phyloP scores from a whole-genome alignment of 2,797 vertebrate species.

The Hylomyscus alleni region DNA sequence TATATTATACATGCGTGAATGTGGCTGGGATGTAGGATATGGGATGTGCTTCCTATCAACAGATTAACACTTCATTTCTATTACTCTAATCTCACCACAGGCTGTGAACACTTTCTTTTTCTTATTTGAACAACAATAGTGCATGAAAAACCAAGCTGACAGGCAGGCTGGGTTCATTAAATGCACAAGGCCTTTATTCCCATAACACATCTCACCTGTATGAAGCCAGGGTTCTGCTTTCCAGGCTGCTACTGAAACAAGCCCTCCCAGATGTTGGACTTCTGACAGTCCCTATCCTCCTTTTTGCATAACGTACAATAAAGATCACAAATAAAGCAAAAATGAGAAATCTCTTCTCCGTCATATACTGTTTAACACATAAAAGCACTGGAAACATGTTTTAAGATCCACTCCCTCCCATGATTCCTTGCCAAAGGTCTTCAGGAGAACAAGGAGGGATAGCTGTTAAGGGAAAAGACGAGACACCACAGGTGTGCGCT shows the following conservation, averaged over 20 bases:
- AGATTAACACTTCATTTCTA: slow-evolving; percentile 85
- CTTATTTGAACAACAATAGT: slow-evolving; percentile 80
- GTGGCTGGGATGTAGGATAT: slow-evolving; percentile 77
- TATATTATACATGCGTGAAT: slow-evolving; percentile 80
- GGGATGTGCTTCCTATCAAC: slow-evolving; percentile 80
- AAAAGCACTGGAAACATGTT: slow-evolving; percentile 9
- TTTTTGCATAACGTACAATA: slow-evolving; percentile 59
- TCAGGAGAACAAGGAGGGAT: slow-evolving; percentile 44
- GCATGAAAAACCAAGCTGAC: slow-evolving; percentile 80
- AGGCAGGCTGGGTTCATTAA: slow-evolving; percentile 82
- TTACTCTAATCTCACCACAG: slow-evolving; percentile 83
- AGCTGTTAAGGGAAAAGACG: neutral
- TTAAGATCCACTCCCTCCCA: slow-evolving; percentile 32
- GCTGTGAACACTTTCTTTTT: slow-evolving; percentile 77
- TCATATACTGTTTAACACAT: slow-evolving; percentile 2
- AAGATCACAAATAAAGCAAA: slow-evolving; percentile 60
- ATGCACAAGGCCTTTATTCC: slow-evolving; percentile 78
- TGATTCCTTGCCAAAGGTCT: slow-evolving; percentile 22
- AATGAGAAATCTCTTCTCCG: slow-evolving; percentile 3
- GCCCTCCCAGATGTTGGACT: slow-evolving; percentile 75
- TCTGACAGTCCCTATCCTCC: neutral
- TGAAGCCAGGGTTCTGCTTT: slow-evolving; percentile 79
- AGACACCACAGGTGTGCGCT: neutral
- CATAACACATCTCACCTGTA: slow-evolving; percentile 83
- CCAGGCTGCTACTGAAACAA: slow-evolving; percentile 83